A percentile compares a stretch with the other conserved stretches of the same genome.
These are phyloP conservation scores for Idaea aversata DNA, from an alignment of 2,888 invertebrate genomes.

Conservation along the genomic window DNA sequence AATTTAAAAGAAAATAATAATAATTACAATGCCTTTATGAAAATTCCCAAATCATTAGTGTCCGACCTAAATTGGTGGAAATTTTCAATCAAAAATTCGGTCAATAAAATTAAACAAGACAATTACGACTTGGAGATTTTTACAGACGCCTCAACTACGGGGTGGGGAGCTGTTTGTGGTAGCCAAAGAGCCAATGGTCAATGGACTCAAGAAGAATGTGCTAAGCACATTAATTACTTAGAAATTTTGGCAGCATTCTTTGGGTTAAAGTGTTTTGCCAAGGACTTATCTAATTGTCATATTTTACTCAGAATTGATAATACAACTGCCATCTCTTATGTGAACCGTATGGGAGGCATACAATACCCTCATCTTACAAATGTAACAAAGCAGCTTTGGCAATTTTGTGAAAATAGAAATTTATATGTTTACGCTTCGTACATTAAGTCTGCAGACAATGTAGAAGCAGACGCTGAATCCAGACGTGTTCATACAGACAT, in stretches of 20 bases:
- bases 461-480: neutral
- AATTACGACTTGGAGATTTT: neutral
- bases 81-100: too few species aligned
- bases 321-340: too few species aligned
- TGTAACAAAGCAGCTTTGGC: constrained; percentile 10
- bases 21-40: too few species aligned
- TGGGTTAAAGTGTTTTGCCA: constrained; percentile 6
- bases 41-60: neutral
- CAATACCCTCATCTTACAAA: constrained; percentile 15
- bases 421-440: neutral
- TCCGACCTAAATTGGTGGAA: constrained; percentile 17
- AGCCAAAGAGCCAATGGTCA: neutral
- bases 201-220: neutral
- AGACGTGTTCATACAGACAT: neutral
- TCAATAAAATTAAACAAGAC: constrained; percentile 8
- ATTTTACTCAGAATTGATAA: constrained; percentile 20
- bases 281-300: too few species aligned
- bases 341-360: constrained; percentile 22
- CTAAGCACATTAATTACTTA: constrained; percentile 11
- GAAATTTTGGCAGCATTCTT: constrained; percentile 9
- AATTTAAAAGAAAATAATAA: too few species aligned
- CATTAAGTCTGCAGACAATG: neutral
- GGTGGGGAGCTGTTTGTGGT: constrained; percentile 8
- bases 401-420: constrained; percentile 14
- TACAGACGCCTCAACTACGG: neutral